phyloP scores from a whole-genome alignment of 2,113 vertebrate genomes.

The Cygnus buccinator region DNA sequence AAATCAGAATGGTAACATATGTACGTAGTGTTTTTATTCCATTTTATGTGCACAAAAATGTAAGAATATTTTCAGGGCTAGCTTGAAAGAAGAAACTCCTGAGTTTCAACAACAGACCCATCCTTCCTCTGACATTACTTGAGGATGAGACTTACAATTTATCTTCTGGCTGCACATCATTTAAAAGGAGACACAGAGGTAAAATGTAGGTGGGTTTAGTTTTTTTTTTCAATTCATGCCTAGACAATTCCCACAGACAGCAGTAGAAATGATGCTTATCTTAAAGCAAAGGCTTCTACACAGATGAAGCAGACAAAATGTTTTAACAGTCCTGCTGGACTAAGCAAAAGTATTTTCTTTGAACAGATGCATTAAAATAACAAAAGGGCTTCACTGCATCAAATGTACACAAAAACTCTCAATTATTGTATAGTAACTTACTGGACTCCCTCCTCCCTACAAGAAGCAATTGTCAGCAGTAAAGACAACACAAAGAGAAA shows the following conservation, averaged over 20 bases:
- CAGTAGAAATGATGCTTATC: background rate
- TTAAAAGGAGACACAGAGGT: background rate
- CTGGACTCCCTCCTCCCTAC: background rate
- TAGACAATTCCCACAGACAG: background rate
- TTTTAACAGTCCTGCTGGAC: background rate
- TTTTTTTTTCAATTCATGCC: background rate
- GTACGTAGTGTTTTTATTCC: background rate
- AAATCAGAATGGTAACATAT: accelerated
- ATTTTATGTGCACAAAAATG: background rate
- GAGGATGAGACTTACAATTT: background rate
- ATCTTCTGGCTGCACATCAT: background rate
- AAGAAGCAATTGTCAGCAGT: background rate
- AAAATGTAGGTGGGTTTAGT: background rate
- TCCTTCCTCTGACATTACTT: background rate
- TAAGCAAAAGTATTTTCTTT: background rate
- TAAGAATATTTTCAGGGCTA: background rate
- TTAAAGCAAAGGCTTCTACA: background rate
- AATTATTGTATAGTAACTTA: background rate
- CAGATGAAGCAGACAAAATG: background rate
- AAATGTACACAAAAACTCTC: background rate
- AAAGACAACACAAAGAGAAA: background rate
- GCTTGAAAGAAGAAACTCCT: background rate
- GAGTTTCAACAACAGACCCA: background rate
- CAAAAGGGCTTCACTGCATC: background rate
- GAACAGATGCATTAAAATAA: background rate